Base-by-base conservation (phyloP, 2,797 vertebrate species). In the Spea hammondii region DNA sequence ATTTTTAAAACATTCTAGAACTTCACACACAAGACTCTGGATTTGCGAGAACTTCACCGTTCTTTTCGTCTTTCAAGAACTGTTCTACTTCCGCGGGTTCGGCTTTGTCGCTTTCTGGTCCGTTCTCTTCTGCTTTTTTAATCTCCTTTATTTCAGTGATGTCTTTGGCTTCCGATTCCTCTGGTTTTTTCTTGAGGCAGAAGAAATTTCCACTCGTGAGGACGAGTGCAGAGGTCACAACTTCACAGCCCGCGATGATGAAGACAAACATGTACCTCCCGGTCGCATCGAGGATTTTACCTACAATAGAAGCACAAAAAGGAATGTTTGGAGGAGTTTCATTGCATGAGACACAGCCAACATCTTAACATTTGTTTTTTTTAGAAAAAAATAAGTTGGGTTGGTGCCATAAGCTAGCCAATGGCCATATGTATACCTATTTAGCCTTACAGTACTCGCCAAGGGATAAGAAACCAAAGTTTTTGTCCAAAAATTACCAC, bases 201-300 rank as follows among this genome's bases (percentile, higher is more conserved):
- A 95, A 89, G 86, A 91, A 88, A 85, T 96, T 97, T 59, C 94
- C 95, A 70, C 91, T 5, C 82, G 86, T 87, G 84, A 99, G 64
- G 44, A 98, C 93, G 0, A 97, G 67, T 45, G 95, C 90, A 0
- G 97, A 90, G 51, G 92, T 84, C 77, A 93, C 84, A 67, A 99
- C 96, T 90, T 97, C 94, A 4, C 85, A 82, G 65, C 97, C 97
- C 50, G 96, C 97, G 91, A 94, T 87, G 85, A 96, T 87, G 86
- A 99, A 98, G 83, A 98, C 93, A 0, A 87, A 95, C 93, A 92
- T 93, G 90, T 97, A 98, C 48, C 65, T 91, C 7, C 89, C 86
- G 0, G 95, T 99, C 7, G 88, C 85, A 4, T 99, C 97, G 76
- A 96, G 87, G 74, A 99, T 90, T 57, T 90, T 92, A 8, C 96